Evolutionary conservation across 2,113 vertebrate species (phyloP), one percentile per base, ranked within the genome.

Genomic region (Bolborhynchus lineola): DNA sequence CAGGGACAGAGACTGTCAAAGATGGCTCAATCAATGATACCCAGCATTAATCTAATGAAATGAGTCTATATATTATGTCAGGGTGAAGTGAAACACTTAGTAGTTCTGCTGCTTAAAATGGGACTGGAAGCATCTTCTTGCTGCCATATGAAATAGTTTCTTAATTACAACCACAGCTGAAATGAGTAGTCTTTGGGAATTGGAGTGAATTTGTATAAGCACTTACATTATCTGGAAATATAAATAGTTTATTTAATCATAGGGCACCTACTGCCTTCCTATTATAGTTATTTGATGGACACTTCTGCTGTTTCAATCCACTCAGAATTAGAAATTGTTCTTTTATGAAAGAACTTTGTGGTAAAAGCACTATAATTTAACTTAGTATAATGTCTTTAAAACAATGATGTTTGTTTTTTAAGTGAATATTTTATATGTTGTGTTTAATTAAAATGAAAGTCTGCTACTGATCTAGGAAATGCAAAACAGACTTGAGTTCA

Each of bases 381-480:
- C 98, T 97, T 97, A 96, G 97, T 88, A 63, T 93, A 95, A 95
- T 96, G 95, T 82, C 98, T 98, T 98, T 97, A 95, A 97, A 98
- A 98, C 97, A 98, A 98, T 97, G 96, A 97, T 98, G 96, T 98
- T 98, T 98, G 97, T 97, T 98, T 98, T 97, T 97, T 94, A 97
- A 97, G 98, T 98, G 95, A 98, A 98, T 98, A 97, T 98, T 98
- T 98, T 98, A 98, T 98, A 97, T 97, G 96, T 98, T 98, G 97
- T 98, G 97, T 98, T 98, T 98, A 98, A 98, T 98, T 98, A 98
- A 98, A 98, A 98, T 98, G 97, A 97, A 98, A 98, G 97, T 97
- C 97, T 97, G 97, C 97, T 96, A 82, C 98, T 97, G 97, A 97
- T 98, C 89, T 97, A 94, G 96, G 98, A 98, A 98, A 98, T 53